These are phyloP conservation scores for Dynastes tityus DNA, from an alignment of 2,888 invertebrate genomes.

Conservation along the genomic window DNA sequence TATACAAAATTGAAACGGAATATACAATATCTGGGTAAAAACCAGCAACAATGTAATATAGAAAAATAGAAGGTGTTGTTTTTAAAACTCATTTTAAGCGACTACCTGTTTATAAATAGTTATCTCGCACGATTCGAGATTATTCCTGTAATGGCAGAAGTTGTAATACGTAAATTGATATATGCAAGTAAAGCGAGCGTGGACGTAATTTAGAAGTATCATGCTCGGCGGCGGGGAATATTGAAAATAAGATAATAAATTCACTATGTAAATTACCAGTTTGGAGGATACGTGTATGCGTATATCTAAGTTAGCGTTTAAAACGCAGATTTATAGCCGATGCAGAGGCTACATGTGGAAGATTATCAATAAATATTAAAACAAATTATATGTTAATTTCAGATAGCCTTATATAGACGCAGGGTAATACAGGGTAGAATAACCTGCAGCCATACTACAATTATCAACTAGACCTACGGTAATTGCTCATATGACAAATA, in stretches of 20 bases:
- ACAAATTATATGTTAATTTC: conserved; percentile 51
- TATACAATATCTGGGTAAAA: too few species aligned
- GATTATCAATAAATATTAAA: conserved; percentile 50
- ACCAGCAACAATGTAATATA: too few species aligned
- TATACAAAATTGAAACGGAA: too few species aligned
- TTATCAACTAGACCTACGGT: not conserved
- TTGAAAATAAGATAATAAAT: conserved; percentile 52
- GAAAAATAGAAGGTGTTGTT: too few species aligned
- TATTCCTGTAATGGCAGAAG: conserved; percentile 21
- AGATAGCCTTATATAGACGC: conserved; percentile 43
- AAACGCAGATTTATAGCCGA: conserved; percentile 33
- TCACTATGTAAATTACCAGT: conserved; percentile 49
- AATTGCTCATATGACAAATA: conserved; percentile 46
- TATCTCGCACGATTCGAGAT: conserved; percentile 28
- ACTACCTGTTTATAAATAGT: conserved; percentile 27
- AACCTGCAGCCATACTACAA: not conserved
- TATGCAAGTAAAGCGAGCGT: conserved; percentile 39
- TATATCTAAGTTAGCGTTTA: conserved; percentile 14
- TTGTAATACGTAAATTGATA: conserved; percentile 52
- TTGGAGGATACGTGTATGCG: conserved; percentile 26
- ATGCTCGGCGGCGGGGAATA: conserved; percentile 45
- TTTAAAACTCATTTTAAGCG: not conserved
- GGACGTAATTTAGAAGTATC: conserved; percentile 50
- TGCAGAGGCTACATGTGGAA: conserved; percentile 9
- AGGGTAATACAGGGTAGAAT: conserved; percentile 45